Evolutionary conservation across 2,797 vertebrate species (phyloP), one percentile per base, ranked within the genome.

Genomic region (Enteromius treurensis): DNA sequence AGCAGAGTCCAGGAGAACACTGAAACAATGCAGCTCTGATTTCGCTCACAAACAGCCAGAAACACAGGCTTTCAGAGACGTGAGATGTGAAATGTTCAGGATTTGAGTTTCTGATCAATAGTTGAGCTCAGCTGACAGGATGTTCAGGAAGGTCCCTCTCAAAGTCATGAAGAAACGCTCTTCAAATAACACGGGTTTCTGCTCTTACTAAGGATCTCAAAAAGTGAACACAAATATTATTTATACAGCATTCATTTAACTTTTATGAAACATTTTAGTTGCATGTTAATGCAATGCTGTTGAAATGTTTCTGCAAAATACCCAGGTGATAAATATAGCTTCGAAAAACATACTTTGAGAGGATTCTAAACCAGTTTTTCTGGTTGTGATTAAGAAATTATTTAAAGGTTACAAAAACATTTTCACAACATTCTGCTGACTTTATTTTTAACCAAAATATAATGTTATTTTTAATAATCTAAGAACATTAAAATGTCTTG

Each of bases 1-100:
- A 65, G 76, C 37, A 81, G 73, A 60, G 79, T 84, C 77, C 80
- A 65, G 77, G 40, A 81, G 77, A 67, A 51, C 78, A 70, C 88
- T 77, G 82, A 84, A 92, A 94, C 93, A 93, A 93, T 93, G 87
- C 86, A 69, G 75, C 29, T 74, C 49, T 29, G 42, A 55, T 49
- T n/a, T 68, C 60, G 17, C 26, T 62, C 13, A 62, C 26, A 32
- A 32, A 32, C 51, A n/a, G 19, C 8, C 21, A 55, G 53, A n/a
- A 55, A 55, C 26, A 1, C 26, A 3, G 23, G 23, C 60, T 32
- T 64, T 64, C 17, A 62, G 58, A 15, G 2, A 1, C 2, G 2
- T 7, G 26, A 64, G 65, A n/a, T 40, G 13, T 68, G 37, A 68
- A 42, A n/a, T n/a, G 40, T 14, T 14, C 2, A 13, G 34, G 21